Evolutionary conservation across 1,140 invertebrate genomes (phyloP).

Genomic region (Trissolcus basalis): DNA sequence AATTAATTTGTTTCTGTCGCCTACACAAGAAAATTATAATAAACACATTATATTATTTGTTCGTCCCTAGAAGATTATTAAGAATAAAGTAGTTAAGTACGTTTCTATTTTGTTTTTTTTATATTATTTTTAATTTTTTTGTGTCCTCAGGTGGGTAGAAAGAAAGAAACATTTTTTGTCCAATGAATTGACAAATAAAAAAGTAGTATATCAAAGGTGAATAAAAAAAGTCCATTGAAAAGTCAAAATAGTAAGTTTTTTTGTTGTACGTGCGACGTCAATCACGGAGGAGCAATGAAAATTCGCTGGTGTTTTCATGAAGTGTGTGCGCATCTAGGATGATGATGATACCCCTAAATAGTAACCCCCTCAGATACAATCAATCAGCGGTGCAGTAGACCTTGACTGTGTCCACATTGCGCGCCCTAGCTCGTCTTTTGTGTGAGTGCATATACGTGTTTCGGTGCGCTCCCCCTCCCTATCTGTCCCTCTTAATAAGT

Average conservation of each 20-base stretch:
- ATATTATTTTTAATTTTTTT: no score
- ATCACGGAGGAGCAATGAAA: conserved; percentile 40
- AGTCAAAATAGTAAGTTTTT: neutral
- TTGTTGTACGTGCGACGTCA: conserved; percentile 12
- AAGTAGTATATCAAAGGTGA: neutral
- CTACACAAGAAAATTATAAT: no score
- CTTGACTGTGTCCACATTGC: conserved; percentile 77
- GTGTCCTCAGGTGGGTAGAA: no score
- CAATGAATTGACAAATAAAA: no score
- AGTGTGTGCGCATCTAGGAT: conserved; percentile 50
- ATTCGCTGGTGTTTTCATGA: conserved; percentile 53
- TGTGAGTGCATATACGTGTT: conserved; percentile 56
- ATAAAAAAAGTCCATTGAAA: neutral
- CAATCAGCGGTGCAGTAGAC: conserved; percentile 75
- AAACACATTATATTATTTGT: no score
- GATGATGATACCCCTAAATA: conserved; percentile 74
- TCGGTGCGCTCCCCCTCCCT: conserved; percentile 26
- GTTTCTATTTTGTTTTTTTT: no score
- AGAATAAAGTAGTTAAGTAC: no score
- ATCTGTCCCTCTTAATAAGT: conserved; percentile 54
- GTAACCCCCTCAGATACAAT: conserved; percentile 73
- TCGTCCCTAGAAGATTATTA: no score
- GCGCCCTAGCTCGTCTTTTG: conserved; percentile 61
- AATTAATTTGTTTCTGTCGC: no score
- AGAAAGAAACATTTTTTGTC: no score